Base-by-base conservation (phyloP, 2,113 vertebrate species). In the Pan troglodytes region DNA sequence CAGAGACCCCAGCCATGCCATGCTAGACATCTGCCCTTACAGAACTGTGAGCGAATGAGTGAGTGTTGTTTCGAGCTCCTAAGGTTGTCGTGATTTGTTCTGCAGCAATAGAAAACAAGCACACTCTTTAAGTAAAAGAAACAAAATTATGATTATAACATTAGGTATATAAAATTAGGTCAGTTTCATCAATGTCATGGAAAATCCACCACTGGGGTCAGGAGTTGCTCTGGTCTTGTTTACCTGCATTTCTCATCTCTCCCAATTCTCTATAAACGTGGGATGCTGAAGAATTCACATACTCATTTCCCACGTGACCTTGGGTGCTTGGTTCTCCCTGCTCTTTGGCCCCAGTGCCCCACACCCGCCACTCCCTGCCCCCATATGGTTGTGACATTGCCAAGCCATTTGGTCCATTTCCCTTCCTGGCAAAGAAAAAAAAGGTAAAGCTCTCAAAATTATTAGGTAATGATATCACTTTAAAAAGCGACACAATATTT, bases 401-500 rank as follows among this genome's bases (percentile, higher is more conserved):
- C 0, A 0, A 87, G 35, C 64, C 76, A 72, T 96, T 90, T 40
- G 32, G 61, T 68, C 61, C 82, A 40, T 96, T 95, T 97, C 61
- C 64, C 59, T 98, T 88, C 81, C 90, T 52, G 22, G 76, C 92
- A 59, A 88, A 97, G 86, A 23, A 73, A 85, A 64, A 95, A 88
- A 96, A 97, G 95, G 95, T 18, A 95, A 96, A 50, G 45, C 82
- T 95, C 95, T 98, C 95, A 84, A 97, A 98, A 98, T 97, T 97
- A 97, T 98, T 97, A 97, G 61, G 94, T 97, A 97, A 98, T 98
- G 88, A 97, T 97, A 97, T 93, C 97, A 87, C 97, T 98, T 92
- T 98, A 48, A 97, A 97, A 98, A 97, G 79, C 85, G 68, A 96
- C 78, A 76, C 92, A 90, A 50, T 98, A 96, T 97, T 98, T 96